A percentile compares a stretch with the other conserved stretches of the same genome.
These are phyloP conservation scores for Ladona fulva DNA, from an alignment of 1,140 invertebrate species.

Conservation along the genomic window DNA sequence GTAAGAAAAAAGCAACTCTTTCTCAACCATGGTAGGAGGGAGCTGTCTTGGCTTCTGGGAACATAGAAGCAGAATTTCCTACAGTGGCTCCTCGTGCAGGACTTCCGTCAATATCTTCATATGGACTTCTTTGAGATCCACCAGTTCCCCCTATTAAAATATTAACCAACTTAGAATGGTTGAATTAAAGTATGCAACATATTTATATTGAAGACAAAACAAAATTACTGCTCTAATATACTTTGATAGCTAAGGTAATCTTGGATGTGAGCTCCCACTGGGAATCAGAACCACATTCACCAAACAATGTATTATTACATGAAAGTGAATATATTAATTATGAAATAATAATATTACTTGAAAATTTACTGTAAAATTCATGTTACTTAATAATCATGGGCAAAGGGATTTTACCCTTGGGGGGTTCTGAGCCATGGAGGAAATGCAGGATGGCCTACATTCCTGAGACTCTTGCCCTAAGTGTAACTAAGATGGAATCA, in stretches of 20 bases:
- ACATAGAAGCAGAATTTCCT: background rate
- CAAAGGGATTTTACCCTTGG: no score
- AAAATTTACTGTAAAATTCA: no score
- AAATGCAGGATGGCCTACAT: no score
- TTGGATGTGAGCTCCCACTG: background rate
- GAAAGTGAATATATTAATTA: background rate
- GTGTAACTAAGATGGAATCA: no score
- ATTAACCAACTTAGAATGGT: background rate
- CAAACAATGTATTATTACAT: background rate
- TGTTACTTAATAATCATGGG: no score
- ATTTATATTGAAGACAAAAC: background rate
- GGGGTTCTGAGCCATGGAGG: no score
- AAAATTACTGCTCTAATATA: background rate
- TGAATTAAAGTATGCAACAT: background rate
- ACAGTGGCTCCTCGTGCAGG: background rate
- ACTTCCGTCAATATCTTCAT: background rate
- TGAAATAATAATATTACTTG: background rate
- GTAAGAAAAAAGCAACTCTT: background rate
- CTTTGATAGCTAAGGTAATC: background rate
- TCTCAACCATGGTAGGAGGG: background rate
- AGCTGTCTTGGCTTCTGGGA: background rate
- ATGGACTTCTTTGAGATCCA: background rate
- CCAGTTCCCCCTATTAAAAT: background rate
- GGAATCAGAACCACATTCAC: background rate
- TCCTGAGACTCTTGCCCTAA: no score